Conservation (phyloP, 2,797 vertebrate genomes). For the Bovichtus variegatus region DNA sequence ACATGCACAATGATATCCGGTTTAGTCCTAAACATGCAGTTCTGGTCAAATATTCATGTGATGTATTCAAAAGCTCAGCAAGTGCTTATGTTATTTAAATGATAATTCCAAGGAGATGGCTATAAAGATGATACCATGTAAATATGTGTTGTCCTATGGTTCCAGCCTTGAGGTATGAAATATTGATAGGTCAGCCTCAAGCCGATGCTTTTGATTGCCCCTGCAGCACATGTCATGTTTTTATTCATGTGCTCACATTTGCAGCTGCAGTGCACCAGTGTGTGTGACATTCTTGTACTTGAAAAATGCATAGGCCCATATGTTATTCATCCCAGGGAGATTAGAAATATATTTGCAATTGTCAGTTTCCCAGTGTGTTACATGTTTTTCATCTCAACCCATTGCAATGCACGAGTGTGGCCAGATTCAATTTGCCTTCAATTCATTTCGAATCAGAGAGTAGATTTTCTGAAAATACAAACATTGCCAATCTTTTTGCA, state of each 20-base stretch:
- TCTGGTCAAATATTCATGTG: constrained; percentile 64
- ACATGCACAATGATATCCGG: constrained; percentile 3
- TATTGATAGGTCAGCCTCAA: constrained; percentile 74
- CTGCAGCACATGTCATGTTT: constrained; percentile 59
- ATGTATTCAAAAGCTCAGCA: constrained; percentile 55
- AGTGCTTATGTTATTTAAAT: constrained; percentile 74
- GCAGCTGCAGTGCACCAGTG: constrained; percentile 32
- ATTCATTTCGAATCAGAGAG: constrained; percentile 23
- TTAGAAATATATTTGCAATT: constrained; percentile 52
- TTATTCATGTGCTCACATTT: constrained; percentile 72
- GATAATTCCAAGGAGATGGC: constrained; percentile 76
- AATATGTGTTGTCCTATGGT: constrained; percentile 57
- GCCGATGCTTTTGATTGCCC: constrained; percentile 64
- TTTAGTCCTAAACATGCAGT: constrained; percentile 48
- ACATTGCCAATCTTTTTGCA: neutral
- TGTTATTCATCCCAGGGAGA: constrained; percentile 53
- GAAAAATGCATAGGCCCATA: constrained; percentile 43
- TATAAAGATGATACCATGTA: constrained; percentile 66
- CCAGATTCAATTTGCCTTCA: constrained; percentile 21
- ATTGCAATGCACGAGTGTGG: neutral
- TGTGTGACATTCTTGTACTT: constrained; percentile 45
- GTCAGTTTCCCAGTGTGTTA: constrained; percentile 27
- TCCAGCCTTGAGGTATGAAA: constrained; percentile 75
- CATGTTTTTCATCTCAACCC: constrained; percentile 16
- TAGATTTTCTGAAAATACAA: neutral